phyloP scores from a whole-genome alignment of 1,140 invertebrate species.

The Drosophila leontia region DNA sequence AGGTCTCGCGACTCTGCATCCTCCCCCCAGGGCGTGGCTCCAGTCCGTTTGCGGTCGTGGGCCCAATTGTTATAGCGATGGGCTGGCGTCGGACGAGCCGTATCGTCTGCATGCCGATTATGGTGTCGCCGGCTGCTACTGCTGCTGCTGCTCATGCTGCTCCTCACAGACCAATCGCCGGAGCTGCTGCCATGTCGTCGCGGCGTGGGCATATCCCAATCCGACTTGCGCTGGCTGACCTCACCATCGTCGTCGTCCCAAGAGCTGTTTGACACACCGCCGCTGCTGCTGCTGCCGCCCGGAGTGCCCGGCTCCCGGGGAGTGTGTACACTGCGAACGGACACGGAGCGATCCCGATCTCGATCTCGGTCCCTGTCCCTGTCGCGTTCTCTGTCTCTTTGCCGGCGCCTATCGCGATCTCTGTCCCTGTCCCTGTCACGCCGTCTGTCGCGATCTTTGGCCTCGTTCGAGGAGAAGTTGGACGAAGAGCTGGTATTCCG shows the following conservation, averaged over 20 bases:
- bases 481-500: conserved; percentile 40
- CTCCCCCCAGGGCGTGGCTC: conserved; percentile 87
- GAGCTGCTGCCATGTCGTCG: conserved; percentile 87
- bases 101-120: conserved; percentile 87
- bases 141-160: conserved; percentile 44
- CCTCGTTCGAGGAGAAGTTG: conserved; percentile 64
- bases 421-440: conserved; percentile 47
- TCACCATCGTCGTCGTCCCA: conserved; percentile 92
- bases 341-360: conserved; percentile 78
- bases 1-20: conserved; percentile 90
- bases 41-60: conserved; percentile 88
- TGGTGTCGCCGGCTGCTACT: conserved; percentile 86
- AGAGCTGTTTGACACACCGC: conserved; percentile 85
- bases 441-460: conserved; percentile 59
- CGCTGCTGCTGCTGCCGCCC: conserved; percentile 32
- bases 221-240: conserved; percentile 91
- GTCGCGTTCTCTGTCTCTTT: conserved; percentile 59
- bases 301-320: conserved; percentile 93
- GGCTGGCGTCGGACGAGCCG: conserved; percentile 91
- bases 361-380: conserved; percentile 47
- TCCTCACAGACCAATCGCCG: conserved; percentile 70
- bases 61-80: conserved; percentile 92
- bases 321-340: conserved; percentile 88
- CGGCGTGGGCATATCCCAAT: conserved; percentile 97
- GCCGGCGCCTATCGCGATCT: conserved; percentile 51